Base-by-base conservation (phyloP, 2,113 vertebrate species). In the Hippocampus barbouri region DNA sequence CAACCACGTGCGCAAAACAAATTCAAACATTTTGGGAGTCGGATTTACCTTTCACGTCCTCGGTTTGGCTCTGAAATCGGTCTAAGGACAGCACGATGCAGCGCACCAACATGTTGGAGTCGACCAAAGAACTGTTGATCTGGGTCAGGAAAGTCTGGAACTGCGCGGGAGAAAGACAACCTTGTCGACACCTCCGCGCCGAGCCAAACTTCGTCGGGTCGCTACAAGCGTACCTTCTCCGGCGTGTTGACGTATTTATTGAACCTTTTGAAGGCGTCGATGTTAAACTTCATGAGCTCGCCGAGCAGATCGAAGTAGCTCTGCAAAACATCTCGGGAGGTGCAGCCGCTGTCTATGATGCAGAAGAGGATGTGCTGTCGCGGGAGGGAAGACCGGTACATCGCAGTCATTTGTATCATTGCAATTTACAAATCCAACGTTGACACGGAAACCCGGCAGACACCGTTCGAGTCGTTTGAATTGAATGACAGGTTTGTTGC, bases 281-380 rank as follows among this genome's bases (percentile, higher is more conserved):
- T 95, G 71, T 99, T 99, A 88, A 99, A 99, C 87, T 99, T 99
- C 97, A 99, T 99, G 72, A 99, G 93, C 71, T 99, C 97, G 65
- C 97, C 97, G 30, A 99, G 92, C 64, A 99, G 94, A 84, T 99
- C 97, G 73, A 99, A 99, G 88, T 99, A 98, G 89, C 97, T 99
- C 92, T 99, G 97, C 2, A 99, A 94, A 72, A 99, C 96, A 47
- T 99, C 97, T 74, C 96, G 90, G 0, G 97, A 98, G 45, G 96
- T 98, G 87, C 96, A 98, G 78, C 98, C 97, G 1, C 96, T 99
- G 77, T 99, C 97, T 65, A 99, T 97, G 79, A 99, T 99, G 93
- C 97, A 99, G 91, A 96, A 97, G n/a, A 99, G 91, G 85, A 99
- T 99, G 91, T 99, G 97, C 97, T 93, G 91, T 61, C 4, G 47